Percentiles rank a stretch among this genome's conserved stretches.
Conservation (phyloP, 2,797 vertebrate genomes). For the Falco columbarius region DNA sequence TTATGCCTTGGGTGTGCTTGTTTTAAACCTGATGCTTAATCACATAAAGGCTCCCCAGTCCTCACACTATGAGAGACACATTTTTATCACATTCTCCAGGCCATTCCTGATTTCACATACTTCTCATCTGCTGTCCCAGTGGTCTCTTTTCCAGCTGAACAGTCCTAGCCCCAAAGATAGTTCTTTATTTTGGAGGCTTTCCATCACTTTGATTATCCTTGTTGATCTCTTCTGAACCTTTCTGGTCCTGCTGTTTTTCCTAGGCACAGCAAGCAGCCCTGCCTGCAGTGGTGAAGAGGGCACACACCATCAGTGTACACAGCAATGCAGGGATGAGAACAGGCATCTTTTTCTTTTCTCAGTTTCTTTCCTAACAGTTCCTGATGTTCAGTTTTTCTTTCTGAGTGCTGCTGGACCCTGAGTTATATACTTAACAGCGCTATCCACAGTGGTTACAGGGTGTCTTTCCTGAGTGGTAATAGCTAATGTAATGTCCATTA, state of each 20-base stretch:
- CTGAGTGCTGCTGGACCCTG: background rate
- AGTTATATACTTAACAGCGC: background rate
- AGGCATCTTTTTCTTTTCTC: background rate
- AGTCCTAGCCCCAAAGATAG: background rate
- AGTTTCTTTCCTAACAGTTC: background rate
- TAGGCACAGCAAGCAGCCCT: background rate
- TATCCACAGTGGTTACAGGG: background rate
- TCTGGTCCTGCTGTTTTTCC: background rate
- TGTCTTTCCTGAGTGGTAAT: background rate
- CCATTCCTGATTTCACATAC: background rate
- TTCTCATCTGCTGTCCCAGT: background rate
- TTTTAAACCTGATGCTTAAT: background rate
- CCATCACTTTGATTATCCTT: background rate
- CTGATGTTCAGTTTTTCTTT: background rate
- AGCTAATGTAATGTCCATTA: background rate
- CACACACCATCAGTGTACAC: background rate
- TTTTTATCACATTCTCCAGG: conserved; percentile 1
- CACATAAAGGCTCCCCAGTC: background rate
- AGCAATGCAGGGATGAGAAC: background rate
- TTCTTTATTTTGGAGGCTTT: conserved; percentile 31
- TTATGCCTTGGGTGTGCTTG: background rate
- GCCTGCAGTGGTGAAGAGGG: background rate
- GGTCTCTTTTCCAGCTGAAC: background rate
- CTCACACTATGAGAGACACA: background rate
- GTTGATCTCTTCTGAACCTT: background rate